Evolutionary conservation across 2,888 invertebrate species (phyloP), one percentile per base, ranked within the genome.

Genomic region (Cryptosula pallasiana): DNA sequence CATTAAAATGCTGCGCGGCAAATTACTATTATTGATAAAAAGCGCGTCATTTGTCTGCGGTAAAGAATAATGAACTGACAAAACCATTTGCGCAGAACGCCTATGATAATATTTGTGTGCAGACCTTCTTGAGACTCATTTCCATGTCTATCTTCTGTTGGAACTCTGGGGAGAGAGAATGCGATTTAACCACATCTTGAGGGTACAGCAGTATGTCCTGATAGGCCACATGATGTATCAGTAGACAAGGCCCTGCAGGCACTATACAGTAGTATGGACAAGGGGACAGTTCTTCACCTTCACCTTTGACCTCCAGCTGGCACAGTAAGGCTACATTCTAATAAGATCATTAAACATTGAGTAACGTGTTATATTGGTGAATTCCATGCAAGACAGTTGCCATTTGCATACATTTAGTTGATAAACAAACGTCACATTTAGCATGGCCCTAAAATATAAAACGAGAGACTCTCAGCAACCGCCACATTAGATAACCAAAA

Each of bases 251-350:
- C n/a, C 3, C 13, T 32, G 63, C 32, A 13, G 63, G 32, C 3
- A 63, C 2, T 32, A 63, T 63, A 63, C 63, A 63, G 63, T 63
- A 63, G n/a, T 63, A 63, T 2, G 63, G 63, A 25, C 20, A 34
- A 13, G 63, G 63, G 25, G 2, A 5, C 16, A 32, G 13, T 27
- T 63, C 63, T 25, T 32, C 63, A 5, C 32, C 63, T 29, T 20
- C 23, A 23, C 13, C 5, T 5, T 25, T 13, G 3, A 2, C 13
- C 32, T 63, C 32, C 34, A 63, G 32, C 32, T 63, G 63, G 32
- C 63, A 63, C 13, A 63, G 5, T 27, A 63, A n/a, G 34, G 34
- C 63, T 32, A 34, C 13, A 32, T 63, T 63, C 63, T 63, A 27
- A 16, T 5, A 27, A 25, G 13, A 55, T 29, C 16, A n/a, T n/a